These are phyloP conservation scores for Blastobasis adustella DNA, from an alignment of 2,888 invertebrate genomes.

Conservation along the genomic window DNA sequence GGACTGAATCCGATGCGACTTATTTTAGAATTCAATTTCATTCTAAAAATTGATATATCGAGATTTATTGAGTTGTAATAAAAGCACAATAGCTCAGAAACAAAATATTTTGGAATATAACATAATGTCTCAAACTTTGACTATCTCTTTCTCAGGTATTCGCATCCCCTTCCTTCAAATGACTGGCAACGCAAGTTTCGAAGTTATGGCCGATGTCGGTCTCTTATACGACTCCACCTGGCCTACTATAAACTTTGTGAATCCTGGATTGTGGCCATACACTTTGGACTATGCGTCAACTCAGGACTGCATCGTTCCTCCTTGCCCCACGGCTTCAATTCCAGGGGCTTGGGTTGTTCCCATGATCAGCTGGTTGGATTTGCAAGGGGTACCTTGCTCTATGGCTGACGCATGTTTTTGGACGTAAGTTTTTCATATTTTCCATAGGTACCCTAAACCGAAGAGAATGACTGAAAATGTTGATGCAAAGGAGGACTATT, in stretches of 20 bases:
- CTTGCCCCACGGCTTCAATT: constrained; percentile 73
- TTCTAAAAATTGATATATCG: no score
- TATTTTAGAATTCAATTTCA: no score
- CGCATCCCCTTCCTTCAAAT: constrained; percentile 75
- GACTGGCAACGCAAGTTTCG: constrained; percentile 72
- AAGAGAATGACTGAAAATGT: no score
- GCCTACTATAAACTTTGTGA: constrained; percentile 54
- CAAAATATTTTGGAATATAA: no score
- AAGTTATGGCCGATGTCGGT: constrained; percentile 63
- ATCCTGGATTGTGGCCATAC: constrained; percentile 79
- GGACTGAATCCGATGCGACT: no score
- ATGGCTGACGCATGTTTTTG: constrained; percentile 71
- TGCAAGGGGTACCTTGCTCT: constrained; percentile 61
- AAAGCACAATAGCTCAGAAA: no score
- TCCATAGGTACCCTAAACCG: constrained; percentile 4
- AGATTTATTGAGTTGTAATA: no score
- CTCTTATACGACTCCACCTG: constrained; percentile 78
- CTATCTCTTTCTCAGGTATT: constrained; percentile 34
- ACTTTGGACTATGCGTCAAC: constrained; percentile 75
- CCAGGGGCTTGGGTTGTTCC: constrained; percentile 80
- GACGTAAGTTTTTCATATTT: constrained; percentile 46
- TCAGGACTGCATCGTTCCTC: constrained; percentile 73
- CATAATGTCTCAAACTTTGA: no score
- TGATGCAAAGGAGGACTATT: no score
- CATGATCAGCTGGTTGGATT: constrained; percentile 73